Base-by-base conservation (phyloP, 1,140 invertebrate species). In the Rhopalosiphum maidis region DNA sequence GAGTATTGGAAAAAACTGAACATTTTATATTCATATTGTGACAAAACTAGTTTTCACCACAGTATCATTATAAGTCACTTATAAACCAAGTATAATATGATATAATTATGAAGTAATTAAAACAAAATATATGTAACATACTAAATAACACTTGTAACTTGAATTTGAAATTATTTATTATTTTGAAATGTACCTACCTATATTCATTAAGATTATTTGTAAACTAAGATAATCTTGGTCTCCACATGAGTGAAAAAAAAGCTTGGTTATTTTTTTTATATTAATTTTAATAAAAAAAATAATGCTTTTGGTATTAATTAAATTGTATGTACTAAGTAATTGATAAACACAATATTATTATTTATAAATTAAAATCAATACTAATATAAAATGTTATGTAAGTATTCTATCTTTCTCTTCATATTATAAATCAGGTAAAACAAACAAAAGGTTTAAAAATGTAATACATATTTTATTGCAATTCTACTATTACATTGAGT, bases 1-100 rank as follows among this genome's bases (percentile, higher is more conserved):
- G 94, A 94, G 77, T 94, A 48, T 37, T 94, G 94, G 23, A 94
- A 94, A 95, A 96, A 96, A 94, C 96, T 96, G 25, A 96, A 96
- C 94, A 96, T 97, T 95, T 96, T 96, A 94, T 97, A 97, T 94
- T 96, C 96, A 25, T 95, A 96, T 43, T 93, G 91, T 21, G 37
- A 93, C n/a, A 89, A 93, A 60, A 68, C 87, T 23, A 94, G 48
- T 35, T 93, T 82, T 92, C 51, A 93, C n/a, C 51, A 93, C n/a
- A 54, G 41, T 51, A 41, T 93, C 0, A 55, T 85, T 68, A 9
- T 30, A 82, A 60, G 60, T 25, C 11, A 7, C 4, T 41, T 90
- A 90, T 90, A 60, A 90, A 35, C 8, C 55, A 25, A 60, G 25
- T 54, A 25, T 9, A 55, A 55, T 55, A 41, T 46, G 46, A 46